Conservation (phyloP, 1,140 invertebrate genomes). For the Apocrypta bakeri region DNA sequence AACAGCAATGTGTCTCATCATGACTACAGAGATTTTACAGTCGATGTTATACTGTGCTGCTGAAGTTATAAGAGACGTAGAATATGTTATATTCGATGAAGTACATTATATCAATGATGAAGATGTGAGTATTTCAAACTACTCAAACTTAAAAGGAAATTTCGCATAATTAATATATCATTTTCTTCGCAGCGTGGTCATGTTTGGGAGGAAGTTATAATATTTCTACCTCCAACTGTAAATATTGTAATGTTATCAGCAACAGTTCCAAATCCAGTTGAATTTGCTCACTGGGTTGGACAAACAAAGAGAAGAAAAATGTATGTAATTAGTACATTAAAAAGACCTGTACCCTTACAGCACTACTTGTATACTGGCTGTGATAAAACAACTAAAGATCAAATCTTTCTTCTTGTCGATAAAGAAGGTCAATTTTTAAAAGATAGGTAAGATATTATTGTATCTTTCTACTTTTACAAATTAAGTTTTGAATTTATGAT, state of each 20-base stretch:
- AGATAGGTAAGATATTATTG: conserved; percentile 77
- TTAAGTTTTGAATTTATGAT: background rate
- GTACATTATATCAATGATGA: conserved; percentile 99
- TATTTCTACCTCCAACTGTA: conserved; percentile 94
- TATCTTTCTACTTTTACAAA: too few species aligned
- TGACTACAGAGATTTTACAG: conserved; percentile 99
- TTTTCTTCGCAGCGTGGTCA: conserved; percentile 86
- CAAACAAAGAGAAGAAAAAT: conserved; percentile 94
- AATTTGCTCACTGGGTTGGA: conserved; percentile 99
- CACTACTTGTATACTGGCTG: conserved; percentile 94
- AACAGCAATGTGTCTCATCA: conserved; percentile 95
- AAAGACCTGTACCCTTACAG: conserved; percentile 95
- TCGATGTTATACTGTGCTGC: conserved; percentile 98
- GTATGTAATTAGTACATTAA: conserved; percentile 94
- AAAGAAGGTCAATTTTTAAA: conserved; percentile 81
- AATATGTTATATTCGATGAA: conserved; percentile 99
- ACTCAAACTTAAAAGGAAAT: conserved; percentile 7
- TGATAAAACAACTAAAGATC: conserved; percentile 86
- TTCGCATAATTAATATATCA: background rate
- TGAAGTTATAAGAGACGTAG: conserved; percentile 95
- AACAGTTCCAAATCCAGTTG: conserved; percentile 97
- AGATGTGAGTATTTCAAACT: conserved; percentile 79
- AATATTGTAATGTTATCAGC: conserved; percentile 98
- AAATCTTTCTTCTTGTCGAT: conserved; percentile 90
- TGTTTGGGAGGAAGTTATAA: conserved; percentile 99